Percentiles rank a stretch among this genome's conserved stretches.
Evolutionary conservation across 2,888 invertebrate species (phyloP).

Genomic region (Cremastobaeus sp.): DNA sequence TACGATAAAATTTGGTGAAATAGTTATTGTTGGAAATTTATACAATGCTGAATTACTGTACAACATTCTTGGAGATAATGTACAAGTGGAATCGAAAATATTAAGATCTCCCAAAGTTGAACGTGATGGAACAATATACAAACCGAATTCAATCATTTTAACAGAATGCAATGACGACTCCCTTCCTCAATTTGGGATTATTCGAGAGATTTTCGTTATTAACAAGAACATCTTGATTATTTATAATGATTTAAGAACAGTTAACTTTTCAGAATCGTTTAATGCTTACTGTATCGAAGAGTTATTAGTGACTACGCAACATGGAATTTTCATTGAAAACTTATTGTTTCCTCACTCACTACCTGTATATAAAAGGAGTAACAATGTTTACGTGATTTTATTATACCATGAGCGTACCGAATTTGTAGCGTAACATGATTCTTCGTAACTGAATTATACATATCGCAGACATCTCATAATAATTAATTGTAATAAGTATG

Average conservation of each 20-base stretch:
- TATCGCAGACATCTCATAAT: no score
- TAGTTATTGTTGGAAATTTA: slow-evolving; percentile 14
- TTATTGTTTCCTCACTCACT: slow-evolving; percentile 44
- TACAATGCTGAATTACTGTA: slow-evolving; percentile 2
- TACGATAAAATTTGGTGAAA: slow-evolving; percentile 19
- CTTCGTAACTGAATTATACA: no score
- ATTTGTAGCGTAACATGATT: no score
- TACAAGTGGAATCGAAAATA: slow-evolving; percentile 8
- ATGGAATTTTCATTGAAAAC: slow-evolving; percentile 19
- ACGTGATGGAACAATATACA: slow-evolving; percentile 25
- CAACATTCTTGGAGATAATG: neutral
- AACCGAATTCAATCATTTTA: slow-evolving; percentile 35
- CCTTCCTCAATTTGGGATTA: slow-evolving; percentile 46
- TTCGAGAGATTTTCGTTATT: slow-evolving; percentile 45
- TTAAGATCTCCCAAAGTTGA: slow-evolving; percentile 33
- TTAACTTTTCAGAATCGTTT: slow-evolving; percentile 25
- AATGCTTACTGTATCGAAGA: slow-evolving; percentile 48
- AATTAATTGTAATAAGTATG: no score
- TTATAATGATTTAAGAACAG: slow-evolving; percentile 22
- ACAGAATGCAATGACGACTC: slow-evolving; percentile 27
- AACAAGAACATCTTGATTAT: slow-evolving; percentile 25
- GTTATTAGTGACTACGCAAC: neutral
- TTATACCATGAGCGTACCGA: no score
- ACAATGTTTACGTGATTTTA: no score
- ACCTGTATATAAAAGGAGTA: slow-evolving; percentile 21